These are phyloP conservation scores for Pseudanteris insignis DNA, from an alignment of 2,888 invertebrate species.

Conservation along the genomic window DNA sequence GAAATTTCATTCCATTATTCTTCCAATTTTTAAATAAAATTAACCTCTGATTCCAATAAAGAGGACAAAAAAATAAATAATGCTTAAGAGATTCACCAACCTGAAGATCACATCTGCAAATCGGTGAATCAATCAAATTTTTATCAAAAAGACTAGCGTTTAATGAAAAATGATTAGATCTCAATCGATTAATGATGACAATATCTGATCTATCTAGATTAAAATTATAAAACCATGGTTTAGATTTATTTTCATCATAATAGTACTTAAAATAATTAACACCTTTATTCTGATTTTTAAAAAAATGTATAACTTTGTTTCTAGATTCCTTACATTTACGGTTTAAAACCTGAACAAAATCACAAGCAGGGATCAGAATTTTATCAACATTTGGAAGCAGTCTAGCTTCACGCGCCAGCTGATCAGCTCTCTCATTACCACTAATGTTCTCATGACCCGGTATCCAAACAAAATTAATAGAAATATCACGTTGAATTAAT, in stretches of 20 bases:
- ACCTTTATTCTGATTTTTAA: too few relatives aligned
- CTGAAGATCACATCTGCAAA: background rate
- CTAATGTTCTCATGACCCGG: background rate
- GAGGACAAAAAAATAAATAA: background rate
- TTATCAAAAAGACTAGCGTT: background rate
- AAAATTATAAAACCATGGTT: constrained; percentile 6
- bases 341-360: too few relatives aligned
- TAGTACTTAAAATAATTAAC: background rate
- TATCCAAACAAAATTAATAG: background rate
- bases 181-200: background rate
- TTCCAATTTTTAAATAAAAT: too few relatives aligned
- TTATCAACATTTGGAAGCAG: too few relatives aligned
- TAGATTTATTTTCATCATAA: background rate
- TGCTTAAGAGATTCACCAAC: background rate
- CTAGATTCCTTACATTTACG: too few relatives aligned
- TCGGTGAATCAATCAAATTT: constrained; percentile 3
- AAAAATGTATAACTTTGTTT: too few relatives aligned
- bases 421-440: background rate
- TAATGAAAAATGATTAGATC: constrained; percentile 4
- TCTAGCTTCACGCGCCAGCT: too few relatives aligned
- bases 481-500: background rate
- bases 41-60: too few relatives aligned
- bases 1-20: too few relatives aligned
- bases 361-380: too few relatives aligned
- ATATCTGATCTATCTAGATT: too few relatives aligned